Evolutionary conservation across 2,888 invertebrate species (phyloP).

Genomic region (Melipona bicolor): DNA sequence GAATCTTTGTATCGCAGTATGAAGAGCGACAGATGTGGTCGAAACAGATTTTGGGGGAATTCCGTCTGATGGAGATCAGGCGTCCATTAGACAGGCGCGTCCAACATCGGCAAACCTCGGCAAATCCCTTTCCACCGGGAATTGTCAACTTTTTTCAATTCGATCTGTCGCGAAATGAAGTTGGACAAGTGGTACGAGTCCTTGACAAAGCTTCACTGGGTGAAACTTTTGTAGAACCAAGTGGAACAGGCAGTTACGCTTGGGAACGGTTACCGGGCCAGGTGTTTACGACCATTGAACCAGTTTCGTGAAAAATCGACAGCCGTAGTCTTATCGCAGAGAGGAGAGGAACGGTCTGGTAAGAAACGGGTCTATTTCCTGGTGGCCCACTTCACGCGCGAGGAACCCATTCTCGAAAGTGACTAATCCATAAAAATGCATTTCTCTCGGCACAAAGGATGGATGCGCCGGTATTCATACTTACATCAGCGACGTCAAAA

Average conservation of each 20-base stretch:
- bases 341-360: not conserved
- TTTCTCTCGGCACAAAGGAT: constrained; percentile 53
- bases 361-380: constrained; percentile 25
- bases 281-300: not conserved
- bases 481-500: constrained; percentile 61
- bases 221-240: too few species aligned
- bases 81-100: too few species aligned
- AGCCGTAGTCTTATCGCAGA: not conserved
- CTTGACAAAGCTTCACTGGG: too few species aligned
- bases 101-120: too few species aligned
- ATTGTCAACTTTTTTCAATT: too few species aligned
- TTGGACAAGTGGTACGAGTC: too few species aligned
- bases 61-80: not conserved
- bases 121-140: too few species aligned
- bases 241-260: not conserved
- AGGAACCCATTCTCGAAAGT: constrained; percentile 59
- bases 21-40: not conserved
- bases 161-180: too few species aligned
- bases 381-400: constrained; percentile 31
- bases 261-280: not conserved
- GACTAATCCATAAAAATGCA: constrained; percentile 66
- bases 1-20: not conserved
- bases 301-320: constrained; percentile 8
- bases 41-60: not conserved
- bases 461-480: constrained; percentile 54